These are phyloP conservation scores for Smittia sp. DNA, from an alignment of 2,888 invertebrate genomes.

Conservation along the genomic window DNA sequence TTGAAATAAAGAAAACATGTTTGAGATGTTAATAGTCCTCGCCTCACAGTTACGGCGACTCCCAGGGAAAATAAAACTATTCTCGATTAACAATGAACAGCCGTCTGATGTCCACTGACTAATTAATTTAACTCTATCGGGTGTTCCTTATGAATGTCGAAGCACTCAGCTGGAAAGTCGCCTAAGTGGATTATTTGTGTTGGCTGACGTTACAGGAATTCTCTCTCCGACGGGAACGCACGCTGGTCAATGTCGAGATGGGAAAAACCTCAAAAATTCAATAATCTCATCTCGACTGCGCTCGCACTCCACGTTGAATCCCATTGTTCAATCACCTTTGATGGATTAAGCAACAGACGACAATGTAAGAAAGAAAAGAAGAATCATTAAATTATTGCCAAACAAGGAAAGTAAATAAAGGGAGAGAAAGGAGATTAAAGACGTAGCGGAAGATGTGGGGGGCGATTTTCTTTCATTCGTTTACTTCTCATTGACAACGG, in stretches of 20 bases:
- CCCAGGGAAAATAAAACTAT: not conserved
- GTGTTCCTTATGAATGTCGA: not conserved
- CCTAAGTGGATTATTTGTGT: constrained; percentile 30
- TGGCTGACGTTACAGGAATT: not conserved
- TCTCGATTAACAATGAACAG: not conserved
- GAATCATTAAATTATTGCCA: constrained; percentile 39
- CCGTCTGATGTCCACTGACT: constrained; percentile 23
- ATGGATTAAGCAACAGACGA: constrained; percentile 33
- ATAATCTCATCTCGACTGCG: constrained; percentile 19
- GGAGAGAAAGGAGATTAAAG: not conserved
- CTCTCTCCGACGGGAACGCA: not conserved
- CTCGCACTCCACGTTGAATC: not conserved
- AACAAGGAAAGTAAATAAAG: constrained; percentile 25
- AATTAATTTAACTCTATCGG: constrained; percentile 31
- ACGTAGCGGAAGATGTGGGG: not conserved
- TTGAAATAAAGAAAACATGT: constrained; percentile 25
- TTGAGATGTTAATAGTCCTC: constrained; percentile 38
- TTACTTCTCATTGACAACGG: not conserved
- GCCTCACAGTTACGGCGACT: constrained; percentile 28
- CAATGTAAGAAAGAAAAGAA: not conserved
- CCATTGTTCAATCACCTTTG: constrained; percentile 41
- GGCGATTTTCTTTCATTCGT: not conserved
- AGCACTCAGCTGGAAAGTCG: constrained; percentile 28
- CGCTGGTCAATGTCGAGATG: constrained; percentile 8
- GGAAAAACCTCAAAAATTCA: constrained; percentile 16